Percentiles rank a stretch among this genome's conserved stretches.
Evolutionary conservation across 2,113 vertebrate genomes (phyloP).

Genomic region (Saguinus midas): DNA sequence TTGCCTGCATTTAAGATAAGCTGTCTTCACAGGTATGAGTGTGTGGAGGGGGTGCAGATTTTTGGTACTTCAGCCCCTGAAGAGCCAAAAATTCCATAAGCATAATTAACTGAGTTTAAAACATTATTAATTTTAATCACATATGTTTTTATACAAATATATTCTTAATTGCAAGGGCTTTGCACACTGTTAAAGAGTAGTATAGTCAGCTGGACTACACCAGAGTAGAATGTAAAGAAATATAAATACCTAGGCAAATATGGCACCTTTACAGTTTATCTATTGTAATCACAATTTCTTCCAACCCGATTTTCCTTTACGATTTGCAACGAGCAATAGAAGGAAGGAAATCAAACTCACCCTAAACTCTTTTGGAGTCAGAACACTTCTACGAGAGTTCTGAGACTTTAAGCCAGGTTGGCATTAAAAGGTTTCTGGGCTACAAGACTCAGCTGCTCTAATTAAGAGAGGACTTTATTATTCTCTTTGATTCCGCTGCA

Average conservation of each 20-base stretch:
- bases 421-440: neutral
- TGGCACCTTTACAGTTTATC: neutral
- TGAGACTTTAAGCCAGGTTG: neutral
- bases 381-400: neutral
- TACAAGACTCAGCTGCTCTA: neutral
- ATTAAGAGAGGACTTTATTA: neutral
- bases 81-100: neutral
- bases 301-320: neutral
- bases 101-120: neutral
- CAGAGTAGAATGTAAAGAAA: neutral
- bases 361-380: neutral
- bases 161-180: neutral
- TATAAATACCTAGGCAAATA: neutral
- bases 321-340: neutral
- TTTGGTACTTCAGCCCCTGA: neutral
- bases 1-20: neutral
- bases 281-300: neutral
- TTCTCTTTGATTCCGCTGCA: neutral
- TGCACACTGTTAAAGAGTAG: neutral
- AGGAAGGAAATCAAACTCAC: neutral
- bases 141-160: neutral
- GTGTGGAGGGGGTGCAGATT: neutral
- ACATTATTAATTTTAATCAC: neutral
- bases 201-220: neutral
- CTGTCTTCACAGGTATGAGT: neutral